Conservation (phyloP, 2,113 vertebrate genomes). For the Mola mola region DNA sequence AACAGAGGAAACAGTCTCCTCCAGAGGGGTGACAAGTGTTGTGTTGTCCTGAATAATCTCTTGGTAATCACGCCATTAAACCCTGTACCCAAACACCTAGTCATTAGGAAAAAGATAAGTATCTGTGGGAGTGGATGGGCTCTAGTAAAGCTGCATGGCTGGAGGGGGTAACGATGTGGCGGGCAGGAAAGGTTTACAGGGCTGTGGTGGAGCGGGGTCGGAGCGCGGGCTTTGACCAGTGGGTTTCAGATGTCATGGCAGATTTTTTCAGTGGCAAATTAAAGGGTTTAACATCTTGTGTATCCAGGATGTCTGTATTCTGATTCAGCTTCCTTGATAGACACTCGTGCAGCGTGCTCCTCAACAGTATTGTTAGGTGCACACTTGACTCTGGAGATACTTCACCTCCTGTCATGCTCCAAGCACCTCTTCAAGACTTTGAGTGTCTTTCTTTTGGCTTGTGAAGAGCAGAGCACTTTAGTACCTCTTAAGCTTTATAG, state of each 20-base stretch:
- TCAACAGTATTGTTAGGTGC: constrained; percentile 59
- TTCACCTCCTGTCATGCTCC: constrained; percentile 68
- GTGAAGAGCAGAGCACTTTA: constrained; percentile 57
- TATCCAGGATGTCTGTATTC: constrained; percentile 61
- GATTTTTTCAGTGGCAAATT: constrained; percentile 79
- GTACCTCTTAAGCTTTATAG: constrained; percentile 72
- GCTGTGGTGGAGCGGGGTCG: constrained; percentile 35
- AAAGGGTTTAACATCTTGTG: constrained; percentile 75
- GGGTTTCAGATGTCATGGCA: constrained; percentile 77
- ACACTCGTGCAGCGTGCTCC: constrained; percentile 55
- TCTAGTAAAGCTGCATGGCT: constrained; percentile 72
- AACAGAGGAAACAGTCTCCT: constrained; percentile 52
- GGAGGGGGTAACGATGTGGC: constrained; percentile 70
- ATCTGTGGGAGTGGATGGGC: constrained; percentile 73
- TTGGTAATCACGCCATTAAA: constrained; percentile 70
- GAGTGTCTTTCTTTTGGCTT: constrained; percentile 50
- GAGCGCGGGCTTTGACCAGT: constrained; percentile 64
- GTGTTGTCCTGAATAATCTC: constrained; percentile 59
- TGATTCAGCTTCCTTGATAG: constrained; percentile 65
- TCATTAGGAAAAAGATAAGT: constrained; percentile 79
- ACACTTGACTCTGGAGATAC: constrained; percentile 71
- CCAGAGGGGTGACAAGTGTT: constrained; percentile 42
- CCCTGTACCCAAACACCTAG: constrained; percentile 71
- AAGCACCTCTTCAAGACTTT: constrained; percentile 65
- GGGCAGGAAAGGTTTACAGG: constrained; percentile 52